Percentiles rank a stretch among this genome's conserved stretches.
phyloP scores from a whole-genome alignment of 2,888 invertebrate genomes.

The Spilosoma lubricipeda region DNA sequence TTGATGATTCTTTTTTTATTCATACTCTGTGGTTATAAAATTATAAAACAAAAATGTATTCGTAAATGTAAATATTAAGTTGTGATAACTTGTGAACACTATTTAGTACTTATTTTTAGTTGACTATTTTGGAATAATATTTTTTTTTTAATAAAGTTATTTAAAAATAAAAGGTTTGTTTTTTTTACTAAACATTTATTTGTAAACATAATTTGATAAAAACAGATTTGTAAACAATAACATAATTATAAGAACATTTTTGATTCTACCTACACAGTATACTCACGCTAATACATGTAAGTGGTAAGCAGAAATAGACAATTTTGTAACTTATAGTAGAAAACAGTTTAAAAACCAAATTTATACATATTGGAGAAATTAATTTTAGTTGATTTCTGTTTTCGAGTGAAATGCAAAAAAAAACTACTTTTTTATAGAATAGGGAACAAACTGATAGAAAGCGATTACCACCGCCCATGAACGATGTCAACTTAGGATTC shows the following conservation, averaged over 20 bases:
- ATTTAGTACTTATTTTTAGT: constrained; percentile 6
- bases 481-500: not conserved
- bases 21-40: not conserved
- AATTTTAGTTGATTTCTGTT: too few relatives aligned
- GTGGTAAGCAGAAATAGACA: not conserved
- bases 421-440: too few relatives aligned
- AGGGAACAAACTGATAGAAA: not conserved
- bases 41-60: not conserved
- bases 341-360: too few relatives aligned
- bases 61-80: not conserved
- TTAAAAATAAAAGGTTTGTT: not conserved
- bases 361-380: too few relatives aligned
- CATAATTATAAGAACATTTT: not conserved
- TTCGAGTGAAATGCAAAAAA: too few relatives aligned
- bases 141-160: constrained; percentile 6
- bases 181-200: not conserved
- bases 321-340: not conserved
- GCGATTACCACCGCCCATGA: not conserved
- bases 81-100: not conserved
- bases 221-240: not conserved
- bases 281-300: not conserved
- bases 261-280: not conserved
- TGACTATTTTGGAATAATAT: constrained; percentile 11
- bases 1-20: not conserved
- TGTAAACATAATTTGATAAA: not conserved